A percentile compares a stretch with the other conserved stretches of the same genome.
Evolutionary conservation across 2,888 invertebrate genomes (phyloP).

Genomic region (Rhyacophila evoluta): DNA sequence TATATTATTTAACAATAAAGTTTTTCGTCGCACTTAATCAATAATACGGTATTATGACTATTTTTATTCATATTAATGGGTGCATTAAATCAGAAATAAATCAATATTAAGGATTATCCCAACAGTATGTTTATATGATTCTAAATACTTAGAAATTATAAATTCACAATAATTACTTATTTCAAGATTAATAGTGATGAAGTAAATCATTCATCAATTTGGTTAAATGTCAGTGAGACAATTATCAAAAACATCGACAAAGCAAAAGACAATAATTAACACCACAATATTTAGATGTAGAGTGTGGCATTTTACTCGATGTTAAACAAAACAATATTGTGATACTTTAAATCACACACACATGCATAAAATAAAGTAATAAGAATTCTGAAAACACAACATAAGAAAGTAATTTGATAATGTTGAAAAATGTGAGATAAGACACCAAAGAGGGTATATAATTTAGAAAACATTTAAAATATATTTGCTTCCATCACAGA

Average conservation of each 20-base stretch:
- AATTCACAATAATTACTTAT: not conserved
- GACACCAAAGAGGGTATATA: not conserved
- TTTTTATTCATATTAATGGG: not conserved
- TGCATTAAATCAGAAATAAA: not conserved
- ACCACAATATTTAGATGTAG: not conserved
- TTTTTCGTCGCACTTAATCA: slow-evolving; percentile 23
- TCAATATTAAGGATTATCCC: not conserved
- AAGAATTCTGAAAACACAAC: not conserved
- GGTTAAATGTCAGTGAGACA: not conserved
- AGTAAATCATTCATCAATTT: not conserved
- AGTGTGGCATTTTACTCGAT: not conserved
- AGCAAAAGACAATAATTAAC: too few species aligned
- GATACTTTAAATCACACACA: not conserved
- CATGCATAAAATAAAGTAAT: too few species aligned
- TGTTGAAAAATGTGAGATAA: not conserved
- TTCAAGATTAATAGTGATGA: not conserved
- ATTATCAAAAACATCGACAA: not conserved
- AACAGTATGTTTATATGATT: not conserved
- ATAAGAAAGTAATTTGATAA: not conserved
- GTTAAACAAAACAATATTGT: not conserved
- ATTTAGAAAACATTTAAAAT: not conserved
- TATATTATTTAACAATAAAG: slow-evolving; percentile 39
- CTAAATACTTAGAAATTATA: not conserved
- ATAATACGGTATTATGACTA: not conserved
- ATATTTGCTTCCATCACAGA: slow-evolving; percentile 23